Percentiles rank a stretch among this genome's conserved stretches.
These are phyloP conservation scores for Tinamus guttatus DNA, from an alignment of 2,113 vertebrate species.

Conservation along the genomic window DNA sequence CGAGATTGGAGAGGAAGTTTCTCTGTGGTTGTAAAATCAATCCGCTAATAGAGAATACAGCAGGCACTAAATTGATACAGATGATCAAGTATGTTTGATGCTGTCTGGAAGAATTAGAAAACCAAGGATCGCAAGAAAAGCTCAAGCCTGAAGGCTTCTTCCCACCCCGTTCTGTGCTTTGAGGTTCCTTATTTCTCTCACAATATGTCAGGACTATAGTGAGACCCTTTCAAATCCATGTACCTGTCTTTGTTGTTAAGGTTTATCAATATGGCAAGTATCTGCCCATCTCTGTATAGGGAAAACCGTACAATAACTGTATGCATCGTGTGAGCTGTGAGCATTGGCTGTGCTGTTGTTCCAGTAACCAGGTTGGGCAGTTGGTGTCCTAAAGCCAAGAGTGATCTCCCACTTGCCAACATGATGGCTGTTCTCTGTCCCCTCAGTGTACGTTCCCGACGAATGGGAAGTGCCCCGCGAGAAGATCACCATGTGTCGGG, in stretches of 20 bases:
- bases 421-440: not conserved
- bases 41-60: not conserved
- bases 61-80: not conserved
- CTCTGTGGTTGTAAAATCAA: conserved; percentile 15
- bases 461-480: conserved; percentile 98
- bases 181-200: not conserved
- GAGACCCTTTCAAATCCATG: not conserved
- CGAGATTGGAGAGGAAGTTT: conserved; percentile 36
- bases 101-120: not conserved
- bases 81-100: conserved; percentile 5
- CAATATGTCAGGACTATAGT: fast-evolving
- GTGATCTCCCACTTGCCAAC: fast-evolving
- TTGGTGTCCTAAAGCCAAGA: fast-evolving
- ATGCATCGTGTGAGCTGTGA: fast-evolving
- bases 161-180: not conserved
- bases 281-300: not conserved
- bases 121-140: not conserved
- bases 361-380: not conserved
- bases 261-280: not conserved
- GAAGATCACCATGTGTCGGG: conserved; percentile 94
- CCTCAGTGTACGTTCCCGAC: conserved; percentile 93
- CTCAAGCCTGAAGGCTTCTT: not conserved
- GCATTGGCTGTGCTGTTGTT: not conserved
- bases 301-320: not conserved
- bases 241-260: not conserved